Evolutionary conservation across 2,888 invertebrate species (phyloP).

Genomic region (Megaustenia siamemsis): DNA sequence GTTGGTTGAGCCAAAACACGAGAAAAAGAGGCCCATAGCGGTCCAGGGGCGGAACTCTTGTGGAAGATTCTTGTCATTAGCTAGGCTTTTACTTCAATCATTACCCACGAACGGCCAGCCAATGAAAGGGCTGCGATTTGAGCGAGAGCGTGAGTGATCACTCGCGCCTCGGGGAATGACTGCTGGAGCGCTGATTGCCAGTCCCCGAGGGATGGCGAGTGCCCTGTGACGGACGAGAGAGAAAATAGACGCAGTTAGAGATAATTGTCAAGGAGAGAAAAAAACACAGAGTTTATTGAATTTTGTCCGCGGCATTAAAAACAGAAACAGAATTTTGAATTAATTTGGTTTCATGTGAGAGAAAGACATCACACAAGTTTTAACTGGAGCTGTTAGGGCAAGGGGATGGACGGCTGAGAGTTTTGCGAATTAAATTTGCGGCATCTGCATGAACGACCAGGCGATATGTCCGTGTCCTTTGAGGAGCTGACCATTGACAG

Average conservation of each 20-base stretch:
- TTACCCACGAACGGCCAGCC: conserved; percentile 37
- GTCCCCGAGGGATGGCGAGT: neutral
- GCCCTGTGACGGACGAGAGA: neutral
- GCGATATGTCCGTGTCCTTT: no score
- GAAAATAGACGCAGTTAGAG: conserved; percentile 13
- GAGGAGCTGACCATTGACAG: no score
- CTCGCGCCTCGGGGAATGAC: neutral
- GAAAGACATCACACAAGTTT: no score
- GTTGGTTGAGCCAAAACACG: neutral
- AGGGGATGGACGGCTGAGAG: no score
- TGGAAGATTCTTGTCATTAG: conserved; percentile 40
- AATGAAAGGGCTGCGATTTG: conserved; percentile 43
- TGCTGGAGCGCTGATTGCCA: conserved; percentile 22
- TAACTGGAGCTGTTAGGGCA: no score
- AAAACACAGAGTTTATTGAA: neutral
- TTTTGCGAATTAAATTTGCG: no score
- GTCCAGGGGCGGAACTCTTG: conserved; percentile 1
- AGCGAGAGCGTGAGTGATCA: neutral
- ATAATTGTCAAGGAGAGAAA: no score
- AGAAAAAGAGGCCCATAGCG: conserved; percentile 7
- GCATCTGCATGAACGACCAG: no score
- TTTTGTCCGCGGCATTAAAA: neutral
- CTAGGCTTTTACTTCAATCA: conserved; percentile 30
- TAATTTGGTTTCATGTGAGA: neutral
- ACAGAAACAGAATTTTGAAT: neutral